Conservation (phyloP, 2,113 vertebrate genomes). For the Dicerorhinus sumatrensis region DNA sequence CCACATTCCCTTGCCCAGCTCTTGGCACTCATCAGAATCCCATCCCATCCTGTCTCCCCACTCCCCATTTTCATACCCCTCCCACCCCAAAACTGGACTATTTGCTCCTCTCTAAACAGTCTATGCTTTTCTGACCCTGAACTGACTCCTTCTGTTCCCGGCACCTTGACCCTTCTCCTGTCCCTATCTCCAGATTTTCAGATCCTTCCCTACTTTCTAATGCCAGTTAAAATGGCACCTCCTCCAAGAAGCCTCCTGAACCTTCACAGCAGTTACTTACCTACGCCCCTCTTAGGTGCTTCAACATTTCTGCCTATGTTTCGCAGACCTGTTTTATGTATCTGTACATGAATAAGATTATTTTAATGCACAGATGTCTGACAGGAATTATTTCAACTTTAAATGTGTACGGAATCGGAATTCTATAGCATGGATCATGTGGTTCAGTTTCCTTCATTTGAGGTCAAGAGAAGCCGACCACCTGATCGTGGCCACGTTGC, state of each 20-base stretch:
- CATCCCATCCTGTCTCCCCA: too few species aligned
- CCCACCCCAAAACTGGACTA: background rate
- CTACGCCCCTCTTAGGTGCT: background rate
- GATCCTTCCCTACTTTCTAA: background rate
- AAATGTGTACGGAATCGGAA: conserved; percentile 8
- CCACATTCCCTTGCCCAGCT: background rate
- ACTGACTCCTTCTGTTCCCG: background rate
- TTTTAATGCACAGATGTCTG: background rate
- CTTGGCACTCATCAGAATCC: background rate
- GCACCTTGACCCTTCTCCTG: background rate
- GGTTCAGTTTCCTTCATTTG: background rate
- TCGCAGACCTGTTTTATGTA: background rate
- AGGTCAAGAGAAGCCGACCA: conserved; percentile 7
- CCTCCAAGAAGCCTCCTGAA: background rate
- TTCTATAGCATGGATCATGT: background rate
- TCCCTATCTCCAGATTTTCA: background rate
- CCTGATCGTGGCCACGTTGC: background rate
- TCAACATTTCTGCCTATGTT: background rate
- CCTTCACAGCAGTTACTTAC: background rate
- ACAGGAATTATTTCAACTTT: background rate
- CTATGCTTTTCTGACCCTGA: background rate
- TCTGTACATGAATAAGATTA: background rate
- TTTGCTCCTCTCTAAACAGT: background rate
- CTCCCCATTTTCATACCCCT: background rate
- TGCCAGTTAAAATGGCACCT: background rate